Base-by-base conservation (phyloP, 2,888 invertebrate genomes). In the Erebia aethiops region DNA sequence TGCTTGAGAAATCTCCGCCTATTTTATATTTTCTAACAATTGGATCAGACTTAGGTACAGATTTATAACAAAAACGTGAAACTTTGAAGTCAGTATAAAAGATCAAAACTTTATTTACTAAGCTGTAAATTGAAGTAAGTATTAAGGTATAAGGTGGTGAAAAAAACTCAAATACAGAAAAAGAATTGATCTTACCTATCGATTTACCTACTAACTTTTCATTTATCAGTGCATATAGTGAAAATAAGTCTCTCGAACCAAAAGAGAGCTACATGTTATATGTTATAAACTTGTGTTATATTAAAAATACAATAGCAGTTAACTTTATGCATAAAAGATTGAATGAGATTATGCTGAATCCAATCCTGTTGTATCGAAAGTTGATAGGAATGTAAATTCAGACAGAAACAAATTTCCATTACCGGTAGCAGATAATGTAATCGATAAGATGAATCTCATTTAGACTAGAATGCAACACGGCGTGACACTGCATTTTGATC, bases 361-460 rank as follows among this genome's bases (percentile, higher is more conserved):
- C 26, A 49, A 35, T 61, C 35, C 51, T 58, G 52, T 43, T 46
- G 60, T 65, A 52, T 54, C 46, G 63, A 56, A 62, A 63, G 56
- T 21, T 61, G 52, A 63, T 67, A 54, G 35, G 52, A 64, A 70
- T 74, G 52, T 69, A 69, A 58, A 71, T 71, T 67, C 56, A 71
- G 64, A 64, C 54, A 64, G 69, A 71, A 70, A 72, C 67, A 73
- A 74, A 70, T 70, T 72, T 74, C 72, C 71, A 76, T 74, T 75
- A 73, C 83, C 82, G 78, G 88, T 87, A 88, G 87, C 86, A 78
- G 80, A 86, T 83, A 86, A 83, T 83, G 81, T 81, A 84, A 87
- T 87, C 85, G 85, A 90, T 87, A 86, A 79, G 83, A 84, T 84
- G 85, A 82, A 85, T 86, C 79, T 84, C 83, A 85, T 88, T 86